Conservation (phyloP, 2,113 vertebrate genomes). For the Sula dactylatra region DNA sequence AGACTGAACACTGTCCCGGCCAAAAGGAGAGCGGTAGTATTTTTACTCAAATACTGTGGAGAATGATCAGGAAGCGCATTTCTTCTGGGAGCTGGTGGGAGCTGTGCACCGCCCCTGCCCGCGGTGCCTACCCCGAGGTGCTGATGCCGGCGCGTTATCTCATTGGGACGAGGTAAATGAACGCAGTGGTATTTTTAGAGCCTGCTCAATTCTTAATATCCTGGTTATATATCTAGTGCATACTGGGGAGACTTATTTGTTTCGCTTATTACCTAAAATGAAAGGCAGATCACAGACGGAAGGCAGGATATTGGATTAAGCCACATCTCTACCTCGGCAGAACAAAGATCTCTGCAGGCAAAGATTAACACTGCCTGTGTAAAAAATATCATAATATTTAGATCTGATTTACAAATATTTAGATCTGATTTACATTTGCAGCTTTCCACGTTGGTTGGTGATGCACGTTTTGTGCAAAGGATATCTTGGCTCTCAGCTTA, state of each 20-base stretch:
- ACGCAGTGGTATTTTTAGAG: fast-evolving
- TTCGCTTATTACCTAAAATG: fast-evolving
- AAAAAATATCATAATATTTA: background rate
- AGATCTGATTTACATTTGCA: background rate
- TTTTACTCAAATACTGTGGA: fast-evolving
- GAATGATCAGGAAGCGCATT: background rate
- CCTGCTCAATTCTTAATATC: background rate
- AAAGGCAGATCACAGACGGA: background rate
- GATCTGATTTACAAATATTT: no score
- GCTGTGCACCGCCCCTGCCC: fast-evolving
- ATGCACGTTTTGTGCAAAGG: fast-evolving
- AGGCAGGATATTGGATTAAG: background rate
- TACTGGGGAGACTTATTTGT: background rate
- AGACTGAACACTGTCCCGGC: background rate
- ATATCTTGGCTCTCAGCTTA: no score
- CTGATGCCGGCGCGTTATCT: fast-evolving
- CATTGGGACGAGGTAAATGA: background rate
- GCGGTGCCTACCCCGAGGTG: background rate
- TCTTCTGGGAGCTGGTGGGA: background rate
- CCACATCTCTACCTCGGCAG: background rate
- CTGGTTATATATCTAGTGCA: fast-evolving
- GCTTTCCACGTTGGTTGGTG: fast-evolving
- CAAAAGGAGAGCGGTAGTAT: no score
- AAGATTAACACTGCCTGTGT: fast-evolving
- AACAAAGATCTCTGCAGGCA: background rate